Evolutionary conservation across 2,797 vertebrate species (phyloP).

Genomic region (Gallinago nigripennis): DNA sequence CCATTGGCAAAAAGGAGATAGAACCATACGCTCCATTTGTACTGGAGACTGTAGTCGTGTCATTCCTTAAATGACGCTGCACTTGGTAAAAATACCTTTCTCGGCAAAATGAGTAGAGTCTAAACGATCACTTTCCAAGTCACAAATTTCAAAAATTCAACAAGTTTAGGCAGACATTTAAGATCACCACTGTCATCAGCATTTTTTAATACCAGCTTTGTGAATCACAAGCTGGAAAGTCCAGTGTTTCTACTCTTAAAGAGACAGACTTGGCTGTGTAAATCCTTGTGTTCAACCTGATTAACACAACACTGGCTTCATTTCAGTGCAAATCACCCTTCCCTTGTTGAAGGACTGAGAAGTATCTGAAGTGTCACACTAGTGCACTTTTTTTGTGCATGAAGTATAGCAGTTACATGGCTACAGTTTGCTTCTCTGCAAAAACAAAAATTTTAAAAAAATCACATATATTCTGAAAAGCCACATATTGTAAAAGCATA

Average conservation of each 20-base stretch:
- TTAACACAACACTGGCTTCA: neutral
- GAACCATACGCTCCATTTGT: neutral
- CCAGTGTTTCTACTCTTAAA: neutral
- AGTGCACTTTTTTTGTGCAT: neutral
- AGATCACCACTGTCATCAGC: neutral
- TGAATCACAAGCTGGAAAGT: neutral
- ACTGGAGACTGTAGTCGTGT: neutral
- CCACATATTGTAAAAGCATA: neutral
- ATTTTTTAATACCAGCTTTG: neutral
- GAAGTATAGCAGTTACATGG: neutral
- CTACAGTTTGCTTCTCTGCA: neutral
- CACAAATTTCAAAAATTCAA: neutral
- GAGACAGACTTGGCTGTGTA: neutral
- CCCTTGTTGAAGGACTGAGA: neutral
- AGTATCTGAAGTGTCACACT: neutral
- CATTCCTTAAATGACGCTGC: neutral
- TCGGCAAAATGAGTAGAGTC: rapidly evolving
- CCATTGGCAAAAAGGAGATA: neutral
- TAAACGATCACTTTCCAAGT: neutral
- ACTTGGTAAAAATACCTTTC: neutral
- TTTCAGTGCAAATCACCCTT: neutral
- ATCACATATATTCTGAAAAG: neutral
- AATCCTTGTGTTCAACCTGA: neutral
- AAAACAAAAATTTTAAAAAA: neutral
- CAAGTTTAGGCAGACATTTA: neutral